Conservation (phyloP, 2,113 vertebrate genomes). For the Heterochromis multidens region DNA sequence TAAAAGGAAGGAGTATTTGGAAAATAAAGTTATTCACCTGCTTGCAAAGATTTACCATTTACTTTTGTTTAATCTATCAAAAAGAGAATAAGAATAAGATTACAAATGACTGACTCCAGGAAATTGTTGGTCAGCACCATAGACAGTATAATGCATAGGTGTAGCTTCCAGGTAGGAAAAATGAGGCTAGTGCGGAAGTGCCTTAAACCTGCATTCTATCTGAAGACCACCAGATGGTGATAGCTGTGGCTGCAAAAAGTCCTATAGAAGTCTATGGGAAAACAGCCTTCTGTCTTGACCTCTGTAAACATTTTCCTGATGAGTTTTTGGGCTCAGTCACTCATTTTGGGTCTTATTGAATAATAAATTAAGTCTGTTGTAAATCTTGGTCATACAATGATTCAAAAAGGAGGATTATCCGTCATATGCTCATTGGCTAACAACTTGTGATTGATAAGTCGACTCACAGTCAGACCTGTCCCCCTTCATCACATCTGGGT, state of each 20-base stretch:
- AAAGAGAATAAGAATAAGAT: not conserved
- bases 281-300: not conserved
- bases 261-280: not conserved
- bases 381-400: not conserved
- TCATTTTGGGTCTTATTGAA: not conserved
- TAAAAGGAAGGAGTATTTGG: not conserved
- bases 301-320: not conserved
- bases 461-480: not conserved
- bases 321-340: not conserved
- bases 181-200: no score
- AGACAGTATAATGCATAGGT: no score
- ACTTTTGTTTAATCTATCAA: not conserved
- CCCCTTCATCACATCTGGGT: no score
- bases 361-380: not conserved
- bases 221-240: not conserved
- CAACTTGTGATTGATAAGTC: not conserved
- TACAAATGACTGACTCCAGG: not conserved
- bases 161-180: no score
- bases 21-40: not conserved
- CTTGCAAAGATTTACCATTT: not conserved
- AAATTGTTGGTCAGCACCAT: no score
- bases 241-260: not conserved
- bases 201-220: no score
- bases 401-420: not conserved
- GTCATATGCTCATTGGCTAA: not conserved